phyloP scores from a whole-genome alignment of 1,140 invertebrate genomes.

The Brachionus rotundiformis region DNA sequence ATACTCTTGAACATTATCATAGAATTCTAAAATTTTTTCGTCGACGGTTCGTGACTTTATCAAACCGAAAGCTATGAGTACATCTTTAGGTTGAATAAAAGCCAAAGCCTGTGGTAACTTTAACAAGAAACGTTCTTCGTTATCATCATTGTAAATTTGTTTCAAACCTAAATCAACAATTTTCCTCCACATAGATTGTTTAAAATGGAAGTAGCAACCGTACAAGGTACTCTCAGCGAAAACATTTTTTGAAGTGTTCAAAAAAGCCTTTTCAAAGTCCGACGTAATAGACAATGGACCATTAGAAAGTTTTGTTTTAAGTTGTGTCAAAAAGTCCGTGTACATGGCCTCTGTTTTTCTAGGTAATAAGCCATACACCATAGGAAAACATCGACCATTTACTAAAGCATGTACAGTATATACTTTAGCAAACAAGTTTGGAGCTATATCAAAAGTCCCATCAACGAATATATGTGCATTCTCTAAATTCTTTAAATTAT shows the following conservation, averaged over 20 bases:
- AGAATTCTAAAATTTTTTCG: too few species aligned
- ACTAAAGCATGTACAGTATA: too few species aligned
- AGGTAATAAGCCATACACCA: background rate
- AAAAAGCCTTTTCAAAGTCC: background rate
- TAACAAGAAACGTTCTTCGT: background rate
- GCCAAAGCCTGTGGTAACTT: background rate
- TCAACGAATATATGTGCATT: conserved; percentile 21
- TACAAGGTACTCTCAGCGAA: background rate
- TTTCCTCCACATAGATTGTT: background rate
- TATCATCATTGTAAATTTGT: background rate
- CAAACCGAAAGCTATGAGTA: background rate
- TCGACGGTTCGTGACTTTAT: too few species aligned
- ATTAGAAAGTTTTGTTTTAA: background rate
- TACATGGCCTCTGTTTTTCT: background rate
- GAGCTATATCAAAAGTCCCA: background rate
- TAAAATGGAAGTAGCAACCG: background rate
- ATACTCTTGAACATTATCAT: too few species aligned
- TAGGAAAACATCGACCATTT: background rate
- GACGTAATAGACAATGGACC: background rate
- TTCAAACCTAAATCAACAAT: background rate
- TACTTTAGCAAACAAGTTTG: background rate
- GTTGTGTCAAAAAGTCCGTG: background rate
- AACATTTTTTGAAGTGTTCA: background rate
- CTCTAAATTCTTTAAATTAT: conserved; percentile 30
- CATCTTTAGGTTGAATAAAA: background rate